Conservation (phyloP, 2,797 vertebrate species). For the Eupleurogrammus muticus region DNA sequence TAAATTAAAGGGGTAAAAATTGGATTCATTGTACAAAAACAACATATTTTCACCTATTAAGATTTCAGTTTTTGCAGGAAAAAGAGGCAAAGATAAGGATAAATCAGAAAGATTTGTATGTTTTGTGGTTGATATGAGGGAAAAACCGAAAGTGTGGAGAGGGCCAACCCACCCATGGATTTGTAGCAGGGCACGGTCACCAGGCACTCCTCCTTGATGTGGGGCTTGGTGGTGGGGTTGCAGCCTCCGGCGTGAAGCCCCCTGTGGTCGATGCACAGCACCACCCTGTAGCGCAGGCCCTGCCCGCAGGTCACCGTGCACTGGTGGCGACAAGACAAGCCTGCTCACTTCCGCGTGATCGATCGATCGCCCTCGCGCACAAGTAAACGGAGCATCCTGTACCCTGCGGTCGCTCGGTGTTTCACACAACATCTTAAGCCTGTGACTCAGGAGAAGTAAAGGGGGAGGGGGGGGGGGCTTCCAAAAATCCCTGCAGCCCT, state of each 20-base stretch:
- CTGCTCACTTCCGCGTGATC: not conserved
- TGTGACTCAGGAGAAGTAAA: slow-evolving; percentile 41
- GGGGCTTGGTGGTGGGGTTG: slow-evolving; percentile 93
- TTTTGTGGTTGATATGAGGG: too few relatives aligned
- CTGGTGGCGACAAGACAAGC: slow-evolving; percentile 74
- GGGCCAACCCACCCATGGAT: slow-evolving; percentile 86
- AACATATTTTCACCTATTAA: too few relatives aligned
- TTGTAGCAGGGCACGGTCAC: slow-evolving; percentile 95
- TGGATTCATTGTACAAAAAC: too few relatives aligned
- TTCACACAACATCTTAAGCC: slow-evolving; percentile 33
- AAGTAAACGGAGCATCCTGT: too few relatives aligned
- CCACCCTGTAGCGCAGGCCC: slow-evolving; percentile 95
- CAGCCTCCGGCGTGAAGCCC: slow-evolving; percentile 96
- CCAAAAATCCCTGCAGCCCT: slow-evolving; percentile 57
- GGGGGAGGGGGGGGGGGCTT: slow-evolving; percentile 33
- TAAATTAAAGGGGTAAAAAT: too few relatives aligned
- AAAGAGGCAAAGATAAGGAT: too few relatives aligned
- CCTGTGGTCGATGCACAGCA: slow-evolving; percentile 95
- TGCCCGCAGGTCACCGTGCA: slow-evolving; percentile 98
- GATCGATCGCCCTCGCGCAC: too few relatives aligned
- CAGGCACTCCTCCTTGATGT: slow-evolving; percentile 97
- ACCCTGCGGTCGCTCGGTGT: slow-evolving; percentile 13
- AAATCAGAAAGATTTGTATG: too few relatives aligned
- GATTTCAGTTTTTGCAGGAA: too few relatives aligned
- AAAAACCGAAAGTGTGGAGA: too few relatives aligned